Evolutionary conservation across 2,888 invertebrate genomes (phyloP).

Genomic region (Trissolcus japonicus): DNA sequence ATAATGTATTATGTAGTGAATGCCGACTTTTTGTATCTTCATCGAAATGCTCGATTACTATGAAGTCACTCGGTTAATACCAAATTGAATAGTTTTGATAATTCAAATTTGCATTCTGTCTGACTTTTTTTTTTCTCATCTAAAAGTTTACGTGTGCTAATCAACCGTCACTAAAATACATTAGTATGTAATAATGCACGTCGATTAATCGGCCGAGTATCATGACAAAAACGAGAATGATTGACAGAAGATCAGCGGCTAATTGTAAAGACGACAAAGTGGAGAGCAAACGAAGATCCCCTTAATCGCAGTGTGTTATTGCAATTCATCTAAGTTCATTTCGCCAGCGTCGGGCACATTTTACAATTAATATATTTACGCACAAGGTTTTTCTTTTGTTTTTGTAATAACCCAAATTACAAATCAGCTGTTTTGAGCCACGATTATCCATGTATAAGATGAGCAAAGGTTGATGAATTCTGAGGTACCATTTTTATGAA

Average conservation of each 20-base stretch:
- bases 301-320: neutral
- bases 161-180: slow-evolving; percentile 54
- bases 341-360: slow-evolving; percentile 50
- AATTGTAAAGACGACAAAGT: slow-evolving; percentile 2
- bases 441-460: too few species aligned
- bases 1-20: neutral
- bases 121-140: slow-evolving; percentile 36
- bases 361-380: slow-evolving; percentile 38
- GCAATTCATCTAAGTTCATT: slow-evolving; percentile 25
- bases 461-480: too few species aligned
- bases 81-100: slow-evolving; percentile 42
- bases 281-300: slow-evolving; percentile 3
- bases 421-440: too few species aligned
- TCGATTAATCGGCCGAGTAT: slow-evolving; percentile 62
- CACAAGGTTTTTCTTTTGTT: slow-evolving; percentile 23
- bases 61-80: slow-evolving; percentile 42
- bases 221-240: slow-evolving; percentile 54
- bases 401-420: slow-evolving; percentile 24
- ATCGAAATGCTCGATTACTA: slow-evolving; percentile 45
- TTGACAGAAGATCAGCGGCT: slow-evolving; percentile 4
- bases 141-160: slow-evolving; percentile 48
- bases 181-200: slow-evolving; percentile 64
- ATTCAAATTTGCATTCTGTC: slow-evolving; percentile 13
- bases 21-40: slow-evolving; percentile 7
- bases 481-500: too few species aligned